Base-by-base conservation (phyloP, 1,140 invertebrate genomes). In the Idris sp. region DNA sequence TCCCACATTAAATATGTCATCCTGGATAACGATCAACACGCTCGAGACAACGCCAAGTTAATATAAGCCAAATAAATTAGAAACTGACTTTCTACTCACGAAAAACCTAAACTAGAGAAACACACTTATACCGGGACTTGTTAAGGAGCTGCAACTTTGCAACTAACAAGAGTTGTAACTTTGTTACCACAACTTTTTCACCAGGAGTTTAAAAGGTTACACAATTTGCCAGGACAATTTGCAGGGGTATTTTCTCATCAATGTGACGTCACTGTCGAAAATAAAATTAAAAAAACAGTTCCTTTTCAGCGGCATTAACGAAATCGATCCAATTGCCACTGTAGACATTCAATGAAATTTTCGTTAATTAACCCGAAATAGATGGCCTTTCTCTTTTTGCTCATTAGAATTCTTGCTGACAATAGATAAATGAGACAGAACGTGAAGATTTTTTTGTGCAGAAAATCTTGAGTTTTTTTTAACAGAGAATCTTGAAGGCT, bases 1-100 rank as follows among this genome's bases (percentile, higher is more conserved):
- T 67, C 62, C 51, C 62, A 58, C 62, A 67, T 67, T 56, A 67
- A 67, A 67, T 53, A 58, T 58, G 62, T 58, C 51, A 26, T 33
- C 11, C 4, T 11, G 41, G 51, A 67, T 67, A 67, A 56, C 9
- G 51, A 67, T 67, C 49, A 49, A 58, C 51, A 38, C 33, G 33
- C 15, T 18, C 22, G 25, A n/a, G n/a, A 18, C 36, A 16, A 44
- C 28, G 18, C n/a, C n/a, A n/a, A n/a, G n/a, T 30, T 38, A 35
- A 64, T 54, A 68, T 15, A 25, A 31, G 10, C n/a, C 31, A 56
- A 48, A 67, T 40, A 56, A 48, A 68, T 68, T 68, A 68, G 53
- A 49, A 68, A 58, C 51, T 15, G 33, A 51, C 64, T 68, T 58
- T 58, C 53, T 68, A 54, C 49, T 46, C 48, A 40, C 51, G 44